Conservation (phyloP, 2,888 invertebrate species). For the Orthosia cruda region DNA sequence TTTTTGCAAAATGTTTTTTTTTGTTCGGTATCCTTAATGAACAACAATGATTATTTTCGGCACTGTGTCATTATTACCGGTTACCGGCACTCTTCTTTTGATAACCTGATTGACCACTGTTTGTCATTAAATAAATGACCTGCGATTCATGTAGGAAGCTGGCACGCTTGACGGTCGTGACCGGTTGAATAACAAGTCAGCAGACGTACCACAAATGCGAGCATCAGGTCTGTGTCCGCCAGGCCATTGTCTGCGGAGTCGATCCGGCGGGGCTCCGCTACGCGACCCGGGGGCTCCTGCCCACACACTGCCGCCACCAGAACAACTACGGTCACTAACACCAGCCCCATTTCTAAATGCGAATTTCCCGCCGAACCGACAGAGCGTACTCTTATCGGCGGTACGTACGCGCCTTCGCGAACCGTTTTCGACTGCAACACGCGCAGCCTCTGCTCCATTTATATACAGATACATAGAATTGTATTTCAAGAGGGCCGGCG, state of each 20-base stretch:
- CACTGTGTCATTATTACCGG: slow-evolving; percentile 23
- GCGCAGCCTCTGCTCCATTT: slow-evolving; percentile 85
- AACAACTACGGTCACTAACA: slow-evolving; percentile 72
- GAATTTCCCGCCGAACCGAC: slow-evolving; percentile 70
- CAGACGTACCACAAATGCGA: slow-evolving; percentile 86
- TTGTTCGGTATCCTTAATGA: slow-evolving; percentile 9
- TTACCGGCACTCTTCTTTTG: slow-evolving; percentile 16
- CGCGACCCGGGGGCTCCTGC: slow-evolving; percentile 70
- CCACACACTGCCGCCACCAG: slow-evolving; percentile 73
- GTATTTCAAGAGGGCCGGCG: slow-evolving; percentile 79
- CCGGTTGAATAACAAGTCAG: slow-evolving; percentile 67
- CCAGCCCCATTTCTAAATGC: slow-evolving; percentile 75
- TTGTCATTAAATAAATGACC: slow-evolving; percentile 64
- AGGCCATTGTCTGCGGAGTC: slow-evolving; percentile 72
- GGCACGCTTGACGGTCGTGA: slow-evolving; percentile 70
- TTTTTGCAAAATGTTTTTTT: no score
- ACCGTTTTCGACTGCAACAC: slow-evolving; percentile 87
- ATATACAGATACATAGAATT: slow-evolving; percentile 87
- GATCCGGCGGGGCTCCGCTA: slow-evolving; percentile 68
- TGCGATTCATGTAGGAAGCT: slow-evolving; percentile 69
- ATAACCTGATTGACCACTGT: slow-evolving; percentile 50
- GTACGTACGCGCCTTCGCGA: slow-evolving; percentile 84
- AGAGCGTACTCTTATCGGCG: slow-evolving; percentile 71
- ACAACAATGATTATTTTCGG: slow-evolving; percentile 19
- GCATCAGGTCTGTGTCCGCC: slow-evolving; percentile 79